Evolutionary conservation across 2,888 invertebrate species (phyloP).

Genomic region (Coleophora flavipennella): DNA sequence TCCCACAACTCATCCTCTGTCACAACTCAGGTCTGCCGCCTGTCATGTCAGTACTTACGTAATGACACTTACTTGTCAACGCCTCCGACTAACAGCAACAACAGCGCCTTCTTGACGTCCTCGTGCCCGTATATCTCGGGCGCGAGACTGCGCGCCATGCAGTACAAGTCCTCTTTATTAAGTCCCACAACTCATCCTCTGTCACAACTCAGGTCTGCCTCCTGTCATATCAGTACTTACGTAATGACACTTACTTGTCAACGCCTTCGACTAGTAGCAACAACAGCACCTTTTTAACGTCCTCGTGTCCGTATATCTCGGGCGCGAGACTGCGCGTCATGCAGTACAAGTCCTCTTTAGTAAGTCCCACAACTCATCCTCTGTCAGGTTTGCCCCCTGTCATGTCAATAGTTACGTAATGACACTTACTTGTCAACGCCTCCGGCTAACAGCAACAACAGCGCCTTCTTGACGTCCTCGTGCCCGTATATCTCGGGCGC

Average conservation of each 20-base stretch:
- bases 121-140: conserved; percentile 99
- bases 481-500: no score
- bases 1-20: conserved; percentile 87
- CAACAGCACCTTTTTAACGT: conserved; percentile 97
- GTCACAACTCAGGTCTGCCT: no score
- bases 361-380: conserved; percentile 86
- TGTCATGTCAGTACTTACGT: no score
- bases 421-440: no score
- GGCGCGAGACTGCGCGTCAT: conserved; percentile 96
- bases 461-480: no score
- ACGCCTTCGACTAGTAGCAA: conserved; percentile 94
- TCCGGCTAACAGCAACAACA: no score
- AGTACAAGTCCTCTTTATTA: conserved; percentile 92
- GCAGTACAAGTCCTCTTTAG: conserved; percentile 93
- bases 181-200: conserved; percentile 86
- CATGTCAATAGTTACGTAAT: no score
- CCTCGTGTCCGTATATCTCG: conserved; percentile 98
- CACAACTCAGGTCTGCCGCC: conserved; percentile 57
- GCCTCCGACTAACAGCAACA: conserved; percentile 92
- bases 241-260: conserved; percentile 73
- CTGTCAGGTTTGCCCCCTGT: no score
- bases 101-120: conserved; percentile 97
- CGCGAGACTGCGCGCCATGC: conserved; percentile 92
- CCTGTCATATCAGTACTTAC: no score
- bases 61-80: conserved; percentile 77